Percentiles rank a stretch among this genome's conserved stretches.
Conservation (phyloP, 2,113 vertebrate genomes). For the Hippopotamus amphibius region DNA sequence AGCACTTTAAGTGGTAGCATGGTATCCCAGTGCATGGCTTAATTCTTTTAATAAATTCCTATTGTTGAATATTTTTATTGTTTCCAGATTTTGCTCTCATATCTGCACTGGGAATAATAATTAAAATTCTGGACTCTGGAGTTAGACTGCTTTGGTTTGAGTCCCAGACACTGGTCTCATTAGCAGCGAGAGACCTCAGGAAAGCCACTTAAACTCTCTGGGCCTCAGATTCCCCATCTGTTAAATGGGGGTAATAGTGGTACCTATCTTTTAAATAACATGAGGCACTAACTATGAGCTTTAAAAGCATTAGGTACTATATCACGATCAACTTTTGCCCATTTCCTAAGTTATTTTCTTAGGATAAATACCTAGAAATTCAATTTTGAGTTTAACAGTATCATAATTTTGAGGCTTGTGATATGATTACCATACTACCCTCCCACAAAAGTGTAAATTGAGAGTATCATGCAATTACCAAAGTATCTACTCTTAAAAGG, state of each 20-base stretch:
- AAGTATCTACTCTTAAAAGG: background rate
- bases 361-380: constrained; percentile 9
- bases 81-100: constrained; percentile 5
- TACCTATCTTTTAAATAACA: background rate
- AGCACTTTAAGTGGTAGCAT: background rate
- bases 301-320: background rate
- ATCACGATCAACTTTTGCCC: background rate
- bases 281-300: background rate
- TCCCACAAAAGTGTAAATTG: background rate
- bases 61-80: background rate
- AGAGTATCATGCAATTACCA: background rate
- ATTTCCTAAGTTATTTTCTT: constrained; percentile 48
- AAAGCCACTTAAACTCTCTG: background rate
- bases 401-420: background rate
- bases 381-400: background rate
- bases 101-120: background rate
- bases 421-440: constrained; percentile 24
- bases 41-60: constrained; percentile 20
- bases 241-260: background rate
- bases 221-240: background rate
- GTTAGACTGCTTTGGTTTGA: background rate
- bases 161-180: background rate
- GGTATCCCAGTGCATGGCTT: background rate
- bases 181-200: background rate
- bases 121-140: background rate